Evolutionary conservation across 1,140 invertebrate genomes (phyloP), one percentile per base, ranked within the genome.

Genomic region (Brachionus rotundiformis): DNA sequence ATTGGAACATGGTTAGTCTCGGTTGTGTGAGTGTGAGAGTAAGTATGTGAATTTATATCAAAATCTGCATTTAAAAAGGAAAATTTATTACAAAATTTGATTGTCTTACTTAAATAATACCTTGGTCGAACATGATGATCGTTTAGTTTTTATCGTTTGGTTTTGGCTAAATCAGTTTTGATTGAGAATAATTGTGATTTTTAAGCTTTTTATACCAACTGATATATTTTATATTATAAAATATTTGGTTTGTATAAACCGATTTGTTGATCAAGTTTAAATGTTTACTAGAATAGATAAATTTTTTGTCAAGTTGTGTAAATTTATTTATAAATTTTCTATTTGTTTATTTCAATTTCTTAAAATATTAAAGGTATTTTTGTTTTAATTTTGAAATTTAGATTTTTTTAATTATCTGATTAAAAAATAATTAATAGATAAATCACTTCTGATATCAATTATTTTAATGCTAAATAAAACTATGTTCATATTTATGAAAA

Each of bases 21-120:
- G 4, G 36, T 19, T 19, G 63, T 68, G 63, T 68, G 63, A 6
- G 63, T 68, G 19, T 68, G 63, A 8, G 63, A 36, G 19, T 68
- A 31, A 8, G 63, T 19, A 36, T 68, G 63, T 13, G 27, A 16
- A 16, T 68, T 31, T 16, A 68, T n/a, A 68, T 68, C 63, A 68
- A 68, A 68, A n/a, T 68, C 63, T 68, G n/a, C n/a, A n/a, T 68
- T 4, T 36, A 36, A 68, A 68, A 23, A 33, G 36, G 19, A 31
- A 19, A 36, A 63, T 29, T 63, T 1, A 63, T 10, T 63, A 4
- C 10, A 23, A n/a, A 29, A 29, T 29, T 0, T 33, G 11, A 29
- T 33, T 63, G 1, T 63, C 5, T 63, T 8, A 13, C 3, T 0
- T 59, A 8, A 59, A 29, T 13, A 31, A 16, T 63, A 63, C 61